Evolutionary conservation across 2,113 vertebrate genomes (phyloP).

Genomic region (Uria aalge): DNA sequence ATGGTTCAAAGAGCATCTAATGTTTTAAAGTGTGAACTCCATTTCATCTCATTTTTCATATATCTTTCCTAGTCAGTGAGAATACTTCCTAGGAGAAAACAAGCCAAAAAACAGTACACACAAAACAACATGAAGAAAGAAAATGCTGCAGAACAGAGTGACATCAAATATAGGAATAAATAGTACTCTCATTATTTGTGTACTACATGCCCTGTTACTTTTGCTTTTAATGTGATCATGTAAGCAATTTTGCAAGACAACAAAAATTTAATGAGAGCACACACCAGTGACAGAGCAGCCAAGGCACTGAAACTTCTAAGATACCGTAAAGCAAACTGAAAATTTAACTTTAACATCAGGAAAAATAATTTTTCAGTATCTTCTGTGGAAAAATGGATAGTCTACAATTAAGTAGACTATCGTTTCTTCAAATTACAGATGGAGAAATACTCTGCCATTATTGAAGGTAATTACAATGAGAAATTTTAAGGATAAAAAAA

Average conservation of each 20-base stretch:
- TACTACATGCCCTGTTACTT: constrained; percentile 23
- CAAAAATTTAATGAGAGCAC: background rate
- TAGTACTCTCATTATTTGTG: background rate
- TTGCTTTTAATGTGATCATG: background rate
- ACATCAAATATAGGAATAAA: background rate
- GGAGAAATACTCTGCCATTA: background rate
- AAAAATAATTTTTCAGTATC: background rate
- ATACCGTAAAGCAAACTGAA: background rate
- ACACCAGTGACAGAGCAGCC: background rate
- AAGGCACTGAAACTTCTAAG: background rate
- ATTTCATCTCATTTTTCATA: constrained; percentile 22
- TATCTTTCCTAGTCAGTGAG: background rate
- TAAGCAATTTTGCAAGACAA: constrained; percentile 1
- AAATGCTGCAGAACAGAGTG: background rate
- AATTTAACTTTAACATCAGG: background rate
- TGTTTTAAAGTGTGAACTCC: constrained; percentile 27
- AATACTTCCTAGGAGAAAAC: background rate
- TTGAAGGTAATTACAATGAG: background rate
- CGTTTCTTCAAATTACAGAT: background rate
- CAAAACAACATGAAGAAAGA: background rate
- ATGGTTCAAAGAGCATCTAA: constrained; percentile 35
- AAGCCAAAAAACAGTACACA: background rate
- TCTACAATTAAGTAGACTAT: background rate
- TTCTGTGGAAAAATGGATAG: background rate
- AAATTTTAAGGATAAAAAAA: background rate